A percentile compares a stretch with the other conserved stretches of the same genome.
phyloP scores from a whole-genome alignment of 2,113 vertebrate genomes.

The Thryonomys swinderianus region DNA sequence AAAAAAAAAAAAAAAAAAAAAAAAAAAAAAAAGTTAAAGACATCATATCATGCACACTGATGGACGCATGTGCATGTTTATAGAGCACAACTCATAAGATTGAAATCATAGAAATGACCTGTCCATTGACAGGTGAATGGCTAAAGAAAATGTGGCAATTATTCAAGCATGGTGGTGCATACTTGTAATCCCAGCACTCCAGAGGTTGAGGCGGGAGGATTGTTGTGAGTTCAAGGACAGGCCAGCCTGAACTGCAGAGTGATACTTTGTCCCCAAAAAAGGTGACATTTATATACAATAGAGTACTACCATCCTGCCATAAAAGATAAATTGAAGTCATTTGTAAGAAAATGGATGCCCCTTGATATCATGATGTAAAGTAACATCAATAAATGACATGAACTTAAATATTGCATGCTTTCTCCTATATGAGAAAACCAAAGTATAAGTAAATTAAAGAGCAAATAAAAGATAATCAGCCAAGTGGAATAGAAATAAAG shows the following conservation, averaged over 20 bases:
- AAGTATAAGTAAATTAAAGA: background rate
- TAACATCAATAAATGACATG: background rate
- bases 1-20: no score
- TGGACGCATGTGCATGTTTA: background rate
- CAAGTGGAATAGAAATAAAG: background rate
- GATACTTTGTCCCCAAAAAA: background rate
- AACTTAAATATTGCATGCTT: background rate
- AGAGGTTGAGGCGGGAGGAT: background rate
- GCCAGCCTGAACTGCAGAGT: background rate
- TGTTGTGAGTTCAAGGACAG: background rate
- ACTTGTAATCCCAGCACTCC: background rate
- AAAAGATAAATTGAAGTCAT: background rate
- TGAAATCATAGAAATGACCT: background rate
- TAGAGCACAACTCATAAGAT: background rate
- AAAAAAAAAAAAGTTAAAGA: background rate
- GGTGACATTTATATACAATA: background rate
- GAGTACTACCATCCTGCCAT: background rate
- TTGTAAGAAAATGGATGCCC: background rate
- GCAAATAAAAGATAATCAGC: background rate
- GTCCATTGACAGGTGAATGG: background rate
- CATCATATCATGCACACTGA: background rate
- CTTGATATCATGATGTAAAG: background rate
- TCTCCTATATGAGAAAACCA: background rate
- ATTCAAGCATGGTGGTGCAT: background rate
- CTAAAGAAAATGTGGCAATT: background rate